Percentiles rank a stretch among this genome's conserved stretches.
Evolutionary conservation across 2,888 invertebrate species (phyloP).

Genomic region (Ormia ochracea): DNA sequence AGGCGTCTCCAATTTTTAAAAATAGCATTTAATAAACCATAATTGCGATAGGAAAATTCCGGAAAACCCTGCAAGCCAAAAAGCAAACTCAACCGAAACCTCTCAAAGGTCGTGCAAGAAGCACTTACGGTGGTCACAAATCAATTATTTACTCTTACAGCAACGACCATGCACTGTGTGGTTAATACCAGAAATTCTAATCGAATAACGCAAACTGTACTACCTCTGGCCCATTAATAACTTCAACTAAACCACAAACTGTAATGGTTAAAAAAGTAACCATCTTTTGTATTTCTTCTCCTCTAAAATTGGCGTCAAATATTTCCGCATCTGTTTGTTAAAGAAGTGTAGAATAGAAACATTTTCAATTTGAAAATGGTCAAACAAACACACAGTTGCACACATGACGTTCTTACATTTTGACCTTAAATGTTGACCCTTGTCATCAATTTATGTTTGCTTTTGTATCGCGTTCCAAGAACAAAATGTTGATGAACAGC

Average conservation of each 20-base stretch:
- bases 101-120: conserved; percentile 35
- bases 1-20: conserved; percentile 65
- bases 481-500: not conserved
- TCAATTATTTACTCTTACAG: conserved; percentile 42
- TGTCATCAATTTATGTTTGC: conserved; percentile 60
- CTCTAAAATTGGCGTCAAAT: conserved; percentile 36
- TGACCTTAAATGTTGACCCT: conserved; percentile 58
- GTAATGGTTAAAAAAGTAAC: conserved; percentile 26
- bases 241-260: conserved; percentile 60
- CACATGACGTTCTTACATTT: conserved; percentile 49
- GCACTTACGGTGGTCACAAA: conserved; percentile 53
- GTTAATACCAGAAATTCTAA: conserved; percentile 33
- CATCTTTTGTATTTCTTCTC: not conserved
- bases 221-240: conserved; percentile 31
- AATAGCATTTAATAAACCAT: conserved; percentile 58
- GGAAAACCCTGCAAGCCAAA: not conserved
- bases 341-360: conserved; percentile 16
- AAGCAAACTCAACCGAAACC: conserved; percentile 9
- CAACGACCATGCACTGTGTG: not conserved
- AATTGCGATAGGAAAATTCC: conserved; percentile 25
- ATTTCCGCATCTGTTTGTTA: conserved; percentile 56
- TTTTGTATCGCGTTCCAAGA: conserved; percentile 41
- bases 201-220: not conserved
- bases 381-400: conserved; percentile 45
- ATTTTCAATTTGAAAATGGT: conserved; percentile 43